A percentile compares a stretch with the other conserved stretches of the same genome.
These are phyloP conservation scores for Acronicta psi DNA, from an alignment of 2,888 invertebrate species.

Conservation along the genomic window DNA sequence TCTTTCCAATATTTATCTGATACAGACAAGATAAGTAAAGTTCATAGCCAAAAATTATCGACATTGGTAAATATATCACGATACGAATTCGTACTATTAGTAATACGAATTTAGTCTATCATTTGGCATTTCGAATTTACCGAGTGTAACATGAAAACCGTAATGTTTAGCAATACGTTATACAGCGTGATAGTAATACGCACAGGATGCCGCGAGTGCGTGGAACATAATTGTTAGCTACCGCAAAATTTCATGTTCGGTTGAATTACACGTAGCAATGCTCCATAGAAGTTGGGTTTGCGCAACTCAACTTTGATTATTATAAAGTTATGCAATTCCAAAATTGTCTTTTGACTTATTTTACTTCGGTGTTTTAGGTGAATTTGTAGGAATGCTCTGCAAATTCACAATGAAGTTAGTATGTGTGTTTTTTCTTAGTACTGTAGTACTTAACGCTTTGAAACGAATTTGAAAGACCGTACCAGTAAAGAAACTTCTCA, in stretches of 20 bases:
- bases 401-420: no score
- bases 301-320: conserved; percentile 61
- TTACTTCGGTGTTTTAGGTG: conserved; percentile 18
- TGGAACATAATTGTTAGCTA: conserved; percentile 63
- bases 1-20: no score
- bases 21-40: no score
- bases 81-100: conserved; percentile 8
- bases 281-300: conserved; percentile 37
- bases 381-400: not conserved
- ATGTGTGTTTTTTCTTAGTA: no score
- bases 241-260: conserved; percentile 70
- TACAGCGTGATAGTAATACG: conserved; percentile 46
- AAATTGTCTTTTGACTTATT: conserved; percentile 45
- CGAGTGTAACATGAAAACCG: conserved; percentile 31
- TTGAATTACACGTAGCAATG: conserved; percentile 66
- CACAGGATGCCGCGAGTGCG: conserved; percentile 52
- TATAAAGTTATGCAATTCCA: conserved; percentile 57
- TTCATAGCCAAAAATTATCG: no score
- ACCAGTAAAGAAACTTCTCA: no score
- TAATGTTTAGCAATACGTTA: conserved; percentile 54
- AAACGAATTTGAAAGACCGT: no score
- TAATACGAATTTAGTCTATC: conserved; percentile 1
- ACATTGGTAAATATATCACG: no score
- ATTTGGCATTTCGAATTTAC: conserved; percentile 17
- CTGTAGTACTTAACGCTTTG: no score